Base-by-base conservation (phyloP, 2,797 vertebrate genomes). In the Linurgus olivaceus region DNA sequence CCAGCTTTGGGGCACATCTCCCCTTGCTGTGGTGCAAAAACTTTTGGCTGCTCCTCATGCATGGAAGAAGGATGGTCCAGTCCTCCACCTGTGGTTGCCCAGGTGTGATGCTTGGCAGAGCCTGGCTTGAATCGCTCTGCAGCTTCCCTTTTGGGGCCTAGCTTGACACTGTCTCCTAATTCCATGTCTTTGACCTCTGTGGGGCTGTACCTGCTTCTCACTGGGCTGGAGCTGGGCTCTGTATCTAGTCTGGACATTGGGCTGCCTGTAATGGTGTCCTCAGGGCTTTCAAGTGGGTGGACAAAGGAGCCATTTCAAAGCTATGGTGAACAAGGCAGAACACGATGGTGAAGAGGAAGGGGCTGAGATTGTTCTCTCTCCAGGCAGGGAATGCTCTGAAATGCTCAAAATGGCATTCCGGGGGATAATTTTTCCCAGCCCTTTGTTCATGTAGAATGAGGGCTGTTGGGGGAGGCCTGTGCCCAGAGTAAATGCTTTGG, bases 361-460 rank as follows among this genome's bases (percentile, higher is more conserved):
- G 33, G 70, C 84, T 0, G 6, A 90, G 84, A 90, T 76, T 70
- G n/a, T 33, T 86, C 54, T 90, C 62, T 94, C 76, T 95, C 25
- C 70, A n/a, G 94, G 90, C 92, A 85, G 72, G 28, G 78, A 78
- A 52, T 79, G 77, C 76, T 92, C 55, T 23, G 38, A 92, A 92
- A 78, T 26, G 68, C 73, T 95, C 79, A 75, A 78, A 95, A 91
- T 74, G 76, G 45, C 1, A 0, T 94, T 81, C 57, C 23, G 44
- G 68, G 26, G 76, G 25, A 44, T 51, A 59, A 54, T 91, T 92
- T 62, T 90, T 28, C 86, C 66, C 31, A 92, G 38, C 15, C 40
- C 35, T 97, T 97, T 96, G 93, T 95, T 58, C 3, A 1, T n/a
- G 71, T 73, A 94, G 90, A 92, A 94, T 76, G 62, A 62, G 18